phyloP scores from a whole-genome alignment of 1,140 invertebrate species.

The Papilio dardanus region DNA sequence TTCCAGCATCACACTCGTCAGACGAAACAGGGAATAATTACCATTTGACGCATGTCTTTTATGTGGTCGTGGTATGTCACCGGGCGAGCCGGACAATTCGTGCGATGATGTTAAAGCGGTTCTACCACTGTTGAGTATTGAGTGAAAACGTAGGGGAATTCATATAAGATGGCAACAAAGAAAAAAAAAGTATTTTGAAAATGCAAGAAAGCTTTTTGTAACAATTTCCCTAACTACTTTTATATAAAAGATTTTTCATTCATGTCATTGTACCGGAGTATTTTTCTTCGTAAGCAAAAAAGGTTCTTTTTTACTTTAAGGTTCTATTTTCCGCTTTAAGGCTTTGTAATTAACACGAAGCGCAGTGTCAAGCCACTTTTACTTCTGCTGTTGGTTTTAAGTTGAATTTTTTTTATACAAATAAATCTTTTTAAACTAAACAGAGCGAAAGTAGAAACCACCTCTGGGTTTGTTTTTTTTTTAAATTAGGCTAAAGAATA shows the following conservation, averaged over 20 bases:
- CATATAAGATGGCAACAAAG: no score
- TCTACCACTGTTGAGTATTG: no score
- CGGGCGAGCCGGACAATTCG: no score
- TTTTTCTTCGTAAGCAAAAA: constrained; percentile 14
- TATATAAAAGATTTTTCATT: constrained; percentile 5
- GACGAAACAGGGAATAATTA: no score
- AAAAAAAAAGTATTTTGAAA: background rate
- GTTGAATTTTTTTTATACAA: background rate
- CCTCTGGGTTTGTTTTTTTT: background rate
- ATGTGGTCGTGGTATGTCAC: no score
- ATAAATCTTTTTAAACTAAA: background rate
- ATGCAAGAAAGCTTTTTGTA: background rate
- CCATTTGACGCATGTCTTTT: no score
- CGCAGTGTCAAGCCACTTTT: constrained; percentile 21
- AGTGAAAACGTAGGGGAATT: no score
- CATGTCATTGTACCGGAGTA: background rate
- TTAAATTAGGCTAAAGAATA: no score
- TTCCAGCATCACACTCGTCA: no score
- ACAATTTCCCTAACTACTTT: background rate
- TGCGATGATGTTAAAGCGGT: no score
- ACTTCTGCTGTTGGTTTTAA: constrained; percentile 10
- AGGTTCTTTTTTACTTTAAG: no score
- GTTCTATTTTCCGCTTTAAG: background rate
- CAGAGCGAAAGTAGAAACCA: constrained; percentile 2
- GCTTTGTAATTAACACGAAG: constrained; percentile 7